Evolutionary conservation across 2,113 vertebrate species (phyloP).

Genomic region (Tylochromis polylepis): DNA sequence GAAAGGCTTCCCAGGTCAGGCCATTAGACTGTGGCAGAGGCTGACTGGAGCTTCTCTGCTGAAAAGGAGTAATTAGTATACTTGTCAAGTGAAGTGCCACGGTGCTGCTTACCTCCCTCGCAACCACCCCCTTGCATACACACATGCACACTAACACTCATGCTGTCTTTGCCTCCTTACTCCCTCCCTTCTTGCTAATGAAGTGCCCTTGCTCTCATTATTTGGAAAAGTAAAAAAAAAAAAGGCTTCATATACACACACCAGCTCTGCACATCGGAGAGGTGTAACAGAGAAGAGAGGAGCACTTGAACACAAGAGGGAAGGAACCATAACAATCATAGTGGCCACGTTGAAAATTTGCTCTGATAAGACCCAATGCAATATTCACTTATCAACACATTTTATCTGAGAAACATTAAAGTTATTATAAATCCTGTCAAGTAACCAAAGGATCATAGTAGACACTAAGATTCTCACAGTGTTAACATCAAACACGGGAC

Average conservation of each 20-base stretch:
- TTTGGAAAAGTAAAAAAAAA: conserved; percentile 12
- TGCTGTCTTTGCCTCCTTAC: conserved; percentile 36
- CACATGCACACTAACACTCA: conserved; percentile 26
- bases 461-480: conserved; percentile 57
- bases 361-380: conserved; percentile 21
- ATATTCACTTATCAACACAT: conserved; percentile 51
- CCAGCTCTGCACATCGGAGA: conserved; percentile 5
- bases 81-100: conserved; percentile 96
- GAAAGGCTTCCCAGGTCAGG: conserved; percentile 80
- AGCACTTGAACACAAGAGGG: conserved; percentile 47
- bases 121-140: conserved; percentile 57
- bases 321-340: conserved; percentile 37
- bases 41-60: conserved; percentile 87
- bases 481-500: conserved; percentile 65
- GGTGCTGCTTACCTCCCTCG: conserved; percentile 87
- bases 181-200: conserved; percentile 58
- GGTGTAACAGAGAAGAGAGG: conserved; percentile 27
- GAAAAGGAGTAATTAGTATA: conserved; percentile 98
- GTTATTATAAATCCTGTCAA: conserved; percentile 64
- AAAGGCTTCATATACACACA: conserved; percentile 33
- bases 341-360: conserved; percentile 28
- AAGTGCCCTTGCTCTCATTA: conserved; percentile 65
- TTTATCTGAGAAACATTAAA: conserved; percentile 53
- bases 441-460: conserved; percentile 40
- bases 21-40: conserved; percentile 87